Base-by-base conservation (phyloP, 2,797 vertebrate genomes). In the Gallinago nigripennis region DNA sequence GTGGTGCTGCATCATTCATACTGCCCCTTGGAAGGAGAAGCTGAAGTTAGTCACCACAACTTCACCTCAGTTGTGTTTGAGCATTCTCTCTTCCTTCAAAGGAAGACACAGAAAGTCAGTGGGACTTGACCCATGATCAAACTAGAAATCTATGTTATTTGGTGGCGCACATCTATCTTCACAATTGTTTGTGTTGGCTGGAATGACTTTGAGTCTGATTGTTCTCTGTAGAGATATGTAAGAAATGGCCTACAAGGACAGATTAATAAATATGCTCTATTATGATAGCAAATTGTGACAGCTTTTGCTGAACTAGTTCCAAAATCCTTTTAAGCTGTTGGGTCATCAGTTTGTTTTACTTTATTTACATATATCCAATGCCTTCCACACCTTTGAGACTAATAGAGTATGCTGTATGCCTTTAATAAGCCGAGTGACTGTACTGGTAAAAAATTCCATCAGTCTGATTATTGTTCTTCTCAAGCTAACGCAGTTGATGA, bases 111-210 rank as follows among this genome's bases (percentile, higher is more conserved):
- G 28, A 17, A 31, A n/a, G 6, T 33, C 19, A 45, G 16, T 1
- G 1, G 35, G n/a, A 37, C 6, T 2, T 25, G 43, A 53, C 7
- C 12, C 3, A 2, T 28, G 25, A 37, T 33, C 2, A 1, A 31
- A 53, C 28, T 58, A 82, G 46, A 80, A 79, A 43, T 56, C 12
- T 30, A 3, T 58, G 17, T 31, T 41, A 8, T 43, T 83, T 51
- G 18, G 12, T 66, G 37, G 31, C 8, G 1, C 54, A 12, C 1
- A 0, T 60, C n/a, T 27, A 4, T 66, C 16, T 6, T 58, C 16
- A 21, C 9, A 18, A 6, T 68, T 31, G 3, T 57, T 57, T 80
- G 23, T 79, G 54, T 75, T 69, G 23, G 8, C 57, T 83, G 57
- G 39, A 78, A 75, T 73, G 12, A 37, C 11, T 75, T 66, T 14